These are phyloP conservation scores for Caenorhabditis angaria DNA, from an alignment of 2,888 invertebrate genomes.

Conservation along the genomic window DNA sequence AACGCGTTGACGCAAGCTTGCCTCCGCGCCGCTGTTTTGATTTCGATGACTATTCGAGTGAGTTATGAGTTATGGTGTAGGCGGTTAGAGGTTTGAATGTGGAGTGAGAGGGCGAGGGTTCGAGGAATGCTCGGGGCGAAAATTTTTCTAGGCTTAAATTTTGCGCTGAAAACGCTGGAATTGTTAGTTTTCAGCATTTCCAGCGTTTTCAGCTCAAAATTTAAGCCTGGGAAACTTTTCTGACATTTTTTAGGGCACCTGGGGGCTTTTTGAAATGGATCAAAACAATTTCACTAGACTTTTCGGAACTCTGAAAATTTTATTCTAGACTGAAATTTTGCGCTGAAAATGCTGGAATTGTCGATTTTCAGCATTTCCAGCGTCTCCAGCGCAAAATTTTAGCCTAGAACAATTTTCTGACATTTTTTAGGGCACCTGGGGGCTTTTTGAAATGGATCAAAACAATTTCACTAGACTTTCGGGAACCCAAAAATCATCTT, in stretches of 20 bases:
- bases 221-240: neutral
- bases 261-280: too few relatives aligned
- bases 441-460: too few relatives aligned
- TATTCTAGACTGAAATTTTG: conserved; percentile 18
- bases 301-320: too few relatives aligned
- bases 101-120: too few relatives aligned
- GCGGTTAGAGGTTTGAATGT: too few relatives aligned
- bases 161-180: neutral
- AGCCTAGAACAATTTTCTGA: too few relatives aligned
- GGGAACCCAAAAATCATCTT: neutral
- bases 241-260: too few relatives aligned
- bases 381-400: neutral
- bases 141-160: neutral
- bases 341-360: conserved; percentile 16
- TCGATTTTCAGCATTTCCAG: conserved; percentile 16
- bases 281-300: too few relatives aligned
- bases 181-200: neutral
- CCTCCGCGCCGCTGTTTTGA: conserved; percentile 30
- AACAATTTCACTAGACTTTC: too few relatives aligned
- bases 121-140: too few relatives aligned
- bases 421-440: too few relatives aligned
- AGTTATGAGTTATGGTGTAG: neutral
- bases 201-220: neutral
- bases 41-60: conserved; percentile 29
- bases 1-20: conserved; percentile 24